Base-by-base conservation (phyloP, 1,140 invertebrate species). In the Geopemphigus sp. region DNA sequence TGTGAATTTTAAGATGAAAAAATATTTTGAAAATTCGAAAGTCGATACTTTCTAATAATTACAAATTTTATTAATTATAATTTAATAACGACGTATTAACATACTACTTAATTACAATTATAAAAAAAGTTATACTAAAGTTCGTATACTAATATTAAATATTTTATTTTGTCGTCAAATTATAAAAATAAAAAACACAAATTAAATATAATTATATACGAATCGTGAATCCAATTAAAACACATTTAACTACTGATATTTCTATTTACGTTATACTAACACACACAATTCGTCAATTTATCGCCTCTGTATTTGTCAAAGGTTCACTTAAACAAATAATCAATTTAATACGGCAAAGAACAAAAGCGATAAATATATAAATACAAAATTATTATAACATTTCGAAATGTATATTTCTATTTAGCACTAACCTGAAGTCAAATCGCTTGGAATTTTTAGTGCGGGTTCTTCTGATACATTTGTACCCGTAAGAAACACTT, bases 401-500 rank as follows among this genome's bases (percentile, higher is more conserved):
- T 39, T 39, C 8, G 8, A 39, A 39, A 39, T 14, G 17, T 59
- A 70, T 50, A 72, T 14, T 54, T 53, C 26, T n/a, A 12, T 54
- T 72, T 19, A 29, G n/a, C 53, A 72, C 68, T 54, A 72, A 72
- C 68, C 68, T 72, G 68, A 26, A 15, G 11, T 59, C 10, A 59
- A 59, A 59, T 59, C 1, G 26, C 22, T 59, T 22, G 57, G 15
- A 72, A 29, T 54, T 29, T 54, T 17, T 72, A 54, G 26, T 72
- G 26, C 68, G 17, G 26, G 50, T 54, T 72, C 68, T 72, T 72
- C 68, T 54, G 24, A 29, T 2, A n/a, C 68, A 72, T 72, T 72
- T 54, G 26, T 29, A 72, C 47, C 50, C 50, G 17, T 29, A 72
- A 29, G 54, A 10, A 72, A 72, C 47, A 72, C 68, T 72, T 72